These are phyloP conservation scores for Fabriciana adippe DNA, from an alignment of 2,888 invertebrate genomes.

Conservation along the genomic window DNA sequence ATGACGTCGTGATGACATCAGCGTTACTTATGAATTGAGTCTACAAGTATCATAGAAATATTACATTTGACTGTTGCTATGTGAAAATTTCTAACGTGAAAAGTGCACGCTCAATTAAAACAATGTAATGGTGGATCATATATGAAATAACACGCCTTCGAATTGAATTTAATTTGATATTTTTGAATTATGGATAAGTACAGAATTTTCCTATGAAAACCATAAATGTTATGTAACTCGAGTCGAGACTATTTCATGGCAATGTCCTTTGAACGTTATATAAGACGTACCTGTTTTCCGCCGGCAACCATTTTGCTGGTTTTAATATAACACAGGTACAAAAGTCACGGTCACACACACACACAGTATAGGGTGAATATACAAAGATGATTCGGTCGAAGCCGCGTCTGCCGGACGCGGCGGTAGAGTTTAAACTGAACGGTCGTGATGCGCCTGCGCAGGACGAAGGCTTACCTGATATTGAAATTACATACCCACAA, in stretches of 20 bases:
- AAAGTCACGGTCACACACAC: slow-evolving; percentile 55
- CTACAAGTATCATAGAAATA: slow-evolving; percentile 50
- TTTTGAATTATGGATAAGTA: too few relatives aligned
- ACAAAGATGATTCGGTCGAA: slow-evolving; percentile 51
- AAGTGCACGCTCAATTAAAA: slow-evolving; percentile 20
- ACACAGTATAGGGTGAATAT: slow-evolving; percentile 41
- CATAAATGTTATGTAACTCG: slow-evolving; percentile 20
- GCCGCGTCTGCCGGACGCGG: slow-evolving; percentile 80
- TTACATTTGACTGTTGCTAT: slow-evolving; percentile 31
- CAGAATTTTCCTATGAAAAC: neutral
- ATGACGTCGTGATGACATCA: slow-evolving; percentile 72
- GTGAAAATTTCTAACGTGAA: slow-evolving; percentile 17
- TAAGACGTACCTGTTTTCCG: slow-evolving; percentile 76
- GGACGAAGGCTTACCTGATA: slow-evolving; percentile 50
- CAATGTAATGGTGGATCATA: slow-evolving; percentile 9
- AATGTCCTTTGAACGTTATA: slow-evolving; percentile 48
- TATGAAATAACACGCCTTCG: neutral
- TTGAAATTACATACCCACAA: slow-evolving; percentile 5
- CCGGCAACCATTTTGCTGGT: slow-evolving; percentile 77
- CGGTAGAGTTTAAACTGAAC: slow-evolving; percentile 77
- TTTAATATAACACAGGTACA: slow-evolving; percentile 61
- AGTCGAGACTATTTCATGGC: slow-evolving; percentile 20
- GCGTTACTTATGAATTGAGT: slow-evolving; percentile 74
- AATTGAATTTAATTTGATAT: neutral
- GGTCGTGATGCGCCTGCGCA: slow-evolving; percentile 53